Evolutionary conservation across 2,113 vertebrate species (phyloP).

Genomic region (Tupaia chinensis): DNA sequence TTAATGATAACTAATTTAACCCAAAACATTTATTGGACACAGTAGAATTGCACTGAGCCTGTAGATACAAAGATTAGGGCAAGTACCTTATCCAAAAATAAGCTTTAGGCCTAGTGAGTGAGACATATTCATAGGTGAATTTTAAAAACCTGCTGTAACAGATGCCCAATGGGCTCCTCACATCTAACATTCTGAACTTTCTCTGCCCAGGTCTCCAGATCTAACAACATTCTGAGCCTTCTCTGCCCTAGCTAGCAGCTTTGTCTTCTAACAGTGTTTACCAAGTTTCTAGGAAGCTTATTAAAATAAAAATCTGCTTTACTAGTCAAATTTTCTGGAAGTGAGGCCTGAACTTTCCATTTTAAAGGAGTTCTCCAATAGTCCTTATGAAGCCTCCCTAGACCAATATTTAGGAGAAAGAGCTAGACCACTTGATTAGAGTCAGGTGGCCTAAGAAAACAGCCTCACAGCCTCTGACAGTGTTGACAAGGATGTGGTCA

Average conservation of each 20-base stretch:
- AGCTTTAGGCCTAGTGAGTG: not conserved
- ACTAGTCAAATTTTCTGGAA: slow-evolving; percentile 21
- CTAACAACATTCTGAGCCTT: not conserved
- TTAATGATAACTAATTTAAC: not conserved
- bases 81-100: not conserved
- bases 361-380: not conserved
- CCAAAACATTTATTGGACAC: slow-evolving; percentile 6
- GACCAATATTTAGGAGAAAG: not conserved
- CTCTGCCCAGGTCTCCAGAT: not conserved
- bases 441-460: not conserved
- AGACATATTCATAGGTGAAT: not conserved
- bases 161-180: not conserved
- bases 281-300: not conserved
- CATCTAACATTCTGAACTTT: not conserved
- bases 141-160: not conserved
- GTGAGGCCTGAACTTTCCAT: not conserved
- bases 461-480: not conserved
- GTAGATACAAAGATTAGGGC: not conserved
- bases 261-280: not conserved
- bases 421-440: not conserved
- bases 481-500: not conserved
- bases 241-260: not conserved
- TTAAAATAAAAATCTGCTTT: slow-evolving; percentile 16
- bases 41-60: not conserved
- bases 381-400: slow-evolving; percentile 20